Percentiles rank a stretch among this genome's conserved stretches.
These are phyloP conservation scores for Scalopus aquaticus DNA, from an alignment of 2,113 vertebrate species.

Conservation along the genomic window DNA sequence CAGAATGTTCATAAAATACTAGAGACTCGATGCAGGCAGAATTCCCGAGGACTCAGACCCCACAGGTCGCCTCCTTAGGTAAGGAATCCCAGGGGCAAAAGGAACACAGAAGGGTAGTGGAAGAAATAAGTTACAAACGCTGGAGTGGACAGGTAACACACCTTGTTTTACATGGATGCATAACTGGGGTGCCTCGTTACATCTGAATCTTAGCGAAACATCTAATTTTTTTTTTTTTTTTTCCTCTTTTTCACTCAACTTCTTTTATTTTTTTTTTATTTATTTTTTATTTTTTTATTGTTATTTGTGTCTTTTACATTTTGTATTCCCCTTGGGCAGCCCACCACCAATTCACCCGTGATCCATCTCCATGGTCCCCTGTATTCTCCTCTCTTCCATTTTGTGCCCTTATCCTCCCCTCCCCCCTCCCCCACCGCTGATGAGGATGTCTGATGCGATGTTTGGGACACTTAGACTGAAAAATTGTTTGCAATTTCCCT, in stretches of 20 bases:
- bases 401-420: no score
- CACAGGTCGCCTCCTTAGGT: neutral
- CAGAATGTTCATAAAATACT: neutral
- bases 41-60: neutral
- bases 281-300: no score
- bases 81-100: neutral
- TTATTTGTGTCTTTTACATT: no score
- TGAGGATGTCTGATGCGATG: neutral
- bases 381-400: no score
- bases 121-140: neutral
- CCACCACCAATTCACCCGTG: no score
- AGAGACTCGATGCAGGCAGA: neutral
- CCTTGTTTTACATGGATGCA: no score
- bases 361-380: no score
- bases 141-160: neutral
- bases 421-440: no score
- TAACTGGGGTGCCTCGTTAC: neutral
- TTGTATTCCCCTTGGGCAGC: no score
- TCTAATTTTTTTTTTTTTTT: no score
- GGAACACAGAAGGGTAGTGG: neutral
- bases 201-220: neutral
- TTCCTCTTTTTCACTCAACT: no score
- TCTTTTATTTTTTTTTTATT: no score
- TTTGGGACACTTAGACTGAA: neutral
- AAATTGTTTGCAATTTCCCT: neutral